Base-by-base conservation (phyloP, 2,113 vertebrate species). In the Corythaeola cristata region DNA sequence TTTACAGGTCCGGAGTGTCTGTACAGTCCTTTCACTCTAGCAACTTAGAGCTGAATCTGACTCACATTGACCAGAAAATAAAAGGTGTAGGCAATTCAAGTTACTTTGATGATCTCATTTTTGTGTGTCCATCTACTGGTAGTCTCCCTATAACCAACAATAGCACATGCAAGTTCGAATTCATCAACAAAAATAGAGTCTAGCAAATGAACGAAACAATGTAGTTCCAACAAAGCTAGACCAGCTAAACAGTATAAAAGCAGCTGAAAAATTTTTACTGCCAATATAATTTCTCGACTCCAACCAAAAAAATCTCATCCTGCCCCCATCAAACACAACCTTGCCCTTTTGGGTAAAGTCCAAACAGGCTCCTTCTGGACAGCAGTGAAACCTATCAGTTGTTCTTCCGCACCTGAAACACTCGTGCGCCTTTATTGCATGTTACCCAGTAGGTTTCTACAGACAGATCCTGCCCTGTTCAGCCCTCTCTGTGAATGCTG, bases 371-470 rank as follows among this genome's bases (percentile, higher is more conserved):
- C 45, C 16, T 49, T 49, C 47, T 45, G 39, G 78, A 30, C 32
- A 84, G 39, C 35, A 5, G 16, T 9, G 14, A n/a, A 49, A 28
- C 5, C 30, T 64, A 35, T 2, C 8, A 1, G n/a, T 47, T 30
- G 6, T 12, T 30, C 53, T 82, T 49, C 41, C 84, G 41, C 15
- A 64, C 6, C 1, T 18, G 11, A 19, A 52, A 11, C 39, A 35
- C 11, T 62, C 6, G 0, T 5, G 18, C 19, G 45, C 35, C 7
- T 44, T 60, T 69, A 39, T 7, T 53, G 8, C 5, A 0, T 2
- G 15, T 35, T 47, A 32, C 22, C 13, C 15, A n/a, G 37, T 3
- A 50, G 20, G 16, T 73, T 68, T 52, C 19, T 11, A 15, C 26
- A 28, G 28, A 9, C 56, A 45, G 30, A 39, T 45, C 26, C 47